Base-by-base conservation (phyloP, 2,113 vertebrate species). In the Phylloscopus trochiloides region DNA sequence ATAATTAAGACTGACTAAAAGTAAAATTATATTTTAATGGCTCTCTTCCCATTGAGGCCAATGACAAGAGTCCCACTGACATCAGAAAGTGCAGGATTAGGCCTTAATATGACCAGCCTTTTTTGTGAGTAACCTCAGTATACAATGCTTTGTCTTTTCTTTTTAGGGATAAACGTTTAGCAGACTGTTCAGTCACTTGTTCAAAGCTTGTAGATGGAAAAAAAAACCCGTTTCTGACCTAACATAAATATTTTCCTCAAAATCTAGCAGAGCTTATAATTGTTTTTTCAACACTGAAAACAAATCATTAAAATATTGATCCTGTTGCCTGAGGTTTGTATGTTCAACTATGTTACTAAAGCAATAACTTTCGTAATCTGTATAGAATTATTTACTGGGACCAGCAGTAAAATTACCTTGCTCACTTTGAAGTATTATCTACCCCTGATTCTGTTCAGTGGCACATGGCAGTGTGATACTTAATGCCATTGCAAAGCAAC, bases 1-100 rank as follows among this genome's bases (percentile, higher is more conserved):
- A 48, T 96, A 85, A 93, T 97, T 94, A 96, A 93, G 87, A 92
- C 62, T 94, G 94, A 95, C 96, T 95, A 74, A 85, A 96, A 94
- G 66, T 94, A 95, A 97, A 97, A 96, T 96, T 92, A 80, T 63
- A 67, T 94, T 97, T 94, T 97, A 97, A 96, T 96, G 91, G 59
- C 36, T 32, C 38, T 90, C 80, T 96, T 88, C 65, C 29, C 51
- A 66, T 83, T 0, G 6, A 93, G 48, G 34, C 72, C 50, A 42
- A 62, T 89, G 79, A 59, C 88, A 92, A 74, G 85, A 89, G 32
- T 92, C 79, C 57, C 74, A 89, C 43, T 97, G 97, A 97, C 87
- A 73, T 97, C 93, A 97, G 84, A 79, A 90, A 87, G 85, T 84
- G 48, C 85, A 91, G 79, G 51, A 94, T 95, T 94, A 95, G 70